Percentiles rank a stretch among this genome's conserved stretches.
Evolutionary conservation across 2,113 vertebrate genomes (phyloP).

Genomic region (Elephantulus edwardii): DNA sequence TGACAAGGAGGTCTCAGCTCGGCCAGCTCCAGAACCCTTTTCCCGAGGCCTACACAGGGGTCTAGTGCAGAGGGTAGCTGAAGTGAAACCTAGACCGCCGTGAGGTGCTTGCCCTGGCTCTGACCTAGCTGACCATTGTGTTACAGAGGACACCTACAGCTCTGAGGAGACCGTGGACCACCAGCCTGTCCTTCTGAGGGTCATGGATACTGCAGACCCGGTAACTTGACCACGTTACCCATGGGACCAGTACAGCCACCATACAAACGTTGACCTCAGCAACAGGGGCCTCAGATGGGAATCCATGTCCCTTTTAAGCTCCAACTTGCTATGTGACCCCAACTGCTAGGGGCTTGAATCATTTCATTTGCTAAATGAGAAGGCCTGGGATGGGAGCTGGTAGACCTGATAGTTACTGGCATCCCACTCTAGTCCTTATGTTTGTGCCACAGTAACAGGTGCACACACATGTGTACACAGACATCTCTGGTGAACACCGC

Average conservation of each 20-base stretch:
- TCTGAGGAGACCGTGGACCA: slow-evolving; percentile 93
- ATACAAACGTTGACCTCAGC: neutral
- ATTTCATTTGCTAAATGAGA: slow-evolving; percentile 12
- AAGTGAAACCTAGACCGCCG: neutral
- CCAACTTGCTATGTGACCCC: neutral
- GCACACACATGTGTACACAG: neutral
- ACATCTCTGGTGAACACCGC: neutral
- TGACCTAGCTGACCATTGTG: slow-evolving; percentile 58
- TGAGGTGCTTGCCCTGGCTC: neutral
- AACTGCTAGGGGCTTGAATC: neutral
- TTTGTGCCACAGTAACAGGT: neutral
- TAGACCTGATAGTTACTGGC: neutral
- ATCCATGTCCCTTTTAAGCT: neutral
- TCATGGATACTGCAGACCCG: slow-evolving; percentile 95
- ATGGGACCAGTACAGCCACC: neutral
- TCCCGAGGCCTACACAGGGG: neutral
- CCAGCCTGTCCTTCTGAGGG: slow-evolving; percentile 89
- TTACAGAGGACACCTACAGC: slow-evolving; percentile 93
- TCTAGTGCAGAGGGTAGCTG: neutral
- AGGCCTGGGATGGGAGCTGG: neutral
- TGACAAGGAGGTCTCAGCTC: neutral
- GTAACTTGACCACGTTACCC: slow-evolving; percentile 72
- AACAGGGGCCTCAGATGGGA: neutral
- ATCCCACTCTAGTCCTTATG: neutral
- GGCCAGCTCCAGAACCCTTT: too few relatives aligned